Evolutionary conservation across 2,797 vertebrate species (phyloP).

Genomic region (Lepilemur ruficaudatus): DNA sequence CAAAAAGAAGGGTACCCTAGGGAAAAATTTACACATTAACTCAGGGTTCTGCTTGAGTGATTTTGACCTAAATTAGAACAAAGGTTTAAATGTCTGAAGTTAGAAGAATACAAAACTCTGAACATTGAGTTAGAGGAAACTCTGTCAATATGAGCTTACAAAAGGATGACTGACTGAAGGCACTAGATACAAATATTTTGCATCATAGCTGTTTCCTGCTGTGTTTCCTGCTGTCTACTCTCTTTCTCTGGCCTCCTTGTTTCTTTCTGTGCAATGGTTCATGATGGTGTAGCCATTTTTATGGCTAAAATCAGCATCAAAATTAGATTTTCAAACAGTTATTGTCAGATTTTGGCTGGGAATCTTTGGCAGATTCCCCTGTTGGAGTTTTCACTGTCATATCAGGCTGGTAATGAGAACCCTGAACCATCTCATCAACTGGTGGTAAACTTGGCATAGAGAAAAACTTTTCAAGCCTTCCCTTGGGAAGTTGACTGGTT

Average conservation of each 20-base stretch:
- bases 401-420: background rate
- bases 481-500: background rate
- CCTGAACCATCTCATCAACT: background rate
- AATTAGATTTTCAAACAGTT: conserved; percentile 48
- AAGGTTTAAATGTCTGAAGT: conserved; percentile 64
- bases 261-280: conserved; percentile 23
- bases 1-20: conserved; percentile 53
- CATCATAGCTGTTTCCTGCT: background rate
- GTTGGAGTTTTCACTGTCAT: background rate
- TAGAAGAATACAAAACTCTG: conserved; percentile 8
- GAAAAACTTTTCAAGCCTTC: background rate
- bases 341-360: background rate
- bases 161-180: background rate
- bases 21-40: conserved; percentile 66
- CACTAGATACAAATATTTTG: background rate
- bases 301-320: conserved; percentile 1
- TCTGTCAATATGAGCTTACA: background rate
- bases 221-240: background rate
- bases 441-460: background rate
- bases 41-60: conserved; percentile 60
- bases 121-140: background rate
- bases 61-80: conserved; percentile 68
- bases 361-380: background rate
- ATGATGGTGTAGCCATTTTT: background rate
- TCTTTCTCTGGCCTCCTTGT: background rate